phyloP scores from a whole-genome alignment of 1,140 invertebrate species.

The Himalopsyche phryganea region DNA sequence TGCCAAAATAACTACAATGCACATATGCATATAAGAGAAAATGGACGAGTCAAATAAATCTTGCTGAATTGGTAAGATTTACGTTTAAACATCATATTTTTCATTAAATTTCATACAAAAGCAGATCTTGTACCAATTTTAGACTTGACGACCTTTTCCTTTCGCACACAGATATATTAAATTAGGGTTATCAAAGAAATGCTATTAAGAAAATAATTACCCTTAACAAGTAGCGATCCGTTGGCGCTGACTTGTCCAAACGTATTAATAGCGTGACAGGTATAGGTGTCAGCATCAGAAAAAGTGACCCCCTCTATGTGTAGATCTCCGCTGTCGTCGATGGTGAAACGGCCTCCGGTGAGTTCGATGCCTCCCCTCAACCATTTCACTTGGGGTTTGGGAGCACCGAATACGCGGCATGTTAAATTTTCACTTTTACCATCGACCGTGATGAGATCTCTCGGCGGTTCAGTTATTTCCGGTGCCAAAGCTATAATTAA shows the following conservation, averaged over 20 bases:
- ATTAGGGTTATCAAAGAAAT: too few relatives aligned
- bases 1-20: too few relatives aligned
- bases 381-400: conserved; percentile 94
- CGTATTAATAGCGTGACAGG: conserved; percentile 90
- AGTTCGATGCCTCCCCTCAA: conserved; percentile 74
- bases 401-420: conserved; percentile 94
- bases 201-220: conserved; percentile 49
- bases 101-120: too few relatives aligned
- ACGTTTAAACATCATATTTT: too few relatives aligned
- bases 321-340: conserved; percentile 75
- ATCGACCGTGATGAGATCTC: conserved; percentile 76
- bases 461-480: conserved; percentile 82
- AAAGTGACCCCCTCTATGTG: conserved; percentile 80
- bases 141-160: too few relatives aligned
- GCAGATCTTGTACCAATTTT: too few relatives aligned
- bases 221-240: conserved; percentile 78
- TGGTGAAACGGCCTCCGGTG: conserved; percentile 78
- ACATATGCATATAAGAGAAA: too few relatives aligned
- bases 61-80: too few relatives aligned
- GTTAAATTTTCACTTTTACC: conserved; percentile 77
- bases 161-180: too few relatives aligned
- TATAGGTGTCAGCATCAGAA: conserved; percentile 83
- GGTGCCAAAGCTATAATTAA: conserved; percentile 72
- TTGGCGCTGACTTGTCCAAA: conserved; percentile 76
- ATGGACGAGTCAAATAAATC: too few relatives aligned